phyloP scores from a whole-genome alignment of 2,888 invertebrate genomes.

The Caprella mutica region DNA sequence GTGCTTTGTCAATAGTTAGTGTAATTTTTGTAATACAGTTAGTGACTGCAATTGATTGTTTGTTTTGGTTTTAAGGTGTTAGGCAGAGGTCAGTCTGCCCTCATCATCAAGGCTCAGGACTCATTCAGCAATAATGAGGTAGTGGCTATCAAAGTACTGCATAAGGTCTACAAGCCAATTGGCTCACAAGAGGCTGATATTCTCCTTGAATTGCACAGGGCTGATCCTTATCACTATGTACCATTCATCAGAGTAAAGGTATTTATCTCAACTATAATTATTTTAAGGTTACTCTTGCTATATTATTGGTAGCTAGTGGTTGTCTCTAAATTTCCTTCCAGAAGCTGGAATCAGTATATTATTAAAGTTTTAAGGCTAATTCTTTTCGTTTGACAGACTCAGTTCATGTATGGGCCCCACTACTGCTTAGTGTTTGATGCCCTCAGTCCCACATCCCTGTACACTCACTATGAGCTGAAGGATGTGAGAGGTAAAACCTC shows the following conservation, averaged over 20 bases:
- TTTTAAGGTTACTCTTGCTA: too few relatives aligned
- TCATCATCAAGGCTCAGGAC: slow-evolving; percentile 33
- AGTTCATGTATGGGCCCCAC: slow-evolving; percentile 33
- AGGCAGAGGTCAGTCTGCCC: slow-evolving; percentile 33
- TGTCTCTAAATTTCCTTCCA: neutral
- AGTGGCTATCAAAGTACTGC: slow-evolving; percentile 32
- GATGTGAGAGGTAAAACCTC: slow-evolving; percentile 27
- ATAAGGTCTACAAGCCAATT: slow-evolving; percentile 32
- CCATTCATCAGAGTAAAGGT: slow-evolving; percentile 32
- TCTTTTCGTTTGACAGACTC: slow-evolving; percentile 18
- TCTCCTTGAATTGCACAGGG: slow-evolving; percentile 29
- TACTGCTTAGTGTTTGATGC: slow-evolving; percentile 33
- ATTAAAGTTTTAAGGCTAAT: too few relatives aligned
- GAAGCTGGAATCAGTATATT: neutral
- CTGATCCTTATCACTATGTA: slow-evolving; percentile 32
- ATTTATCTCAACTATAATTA: too few relatives aligned
- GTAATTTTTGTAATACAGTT: too few relatives aligned
- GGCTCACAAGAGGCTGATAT: slow-evolving; percentile 34
- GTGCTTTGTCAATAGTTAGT: too few relatives aligned
- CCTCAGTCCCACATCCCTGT: slow-evolving; percentile 32
- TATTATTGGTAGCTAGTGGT: too few relatives aligned
- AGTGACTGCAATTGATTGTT: too few relatives aligned
- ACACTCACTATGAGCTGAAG: slow-evolving; percentile 30
- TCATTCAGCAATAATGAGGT: slow-evolving; percentile 29
- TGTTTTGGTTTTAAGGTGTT: slow-evolving; percentile 9